Evolutionary conservation across 2,113 vertebrate species (phyloP), one percentile per base, ranked within the genome.

Genomic region (Pseudolaguvia tuberculata): DNA sequence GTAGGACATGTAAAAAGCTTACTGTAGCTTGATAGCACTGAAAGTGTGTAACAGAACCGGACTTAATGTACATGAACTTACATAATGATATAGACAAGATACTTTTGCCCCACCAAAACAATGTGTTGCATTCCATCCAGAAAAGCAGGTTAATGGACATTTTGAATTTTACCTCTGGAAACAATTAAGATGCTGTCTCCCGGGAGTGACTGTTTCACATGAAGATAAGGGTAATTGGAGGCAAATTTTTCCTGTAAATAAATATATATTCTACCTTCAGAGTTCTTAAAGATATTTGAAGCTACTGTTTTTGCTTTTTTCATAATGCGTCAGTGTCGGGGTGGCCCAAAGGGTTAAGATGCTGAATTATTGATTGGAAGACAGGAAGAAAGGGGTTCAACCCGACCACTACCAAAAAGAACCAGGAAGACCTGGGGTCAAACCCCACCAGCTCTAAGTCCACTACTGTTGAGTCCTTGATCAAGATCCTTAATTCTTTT

Each of bases 91-190:
- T 81, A 80, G 81, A 86, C 85, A 85, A 86, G 84, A 83, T 1
- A 75, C 83, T 79, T 87, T 84, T 79, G 78, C 80, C 63, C 59
- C 81, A 83, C 80, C 74, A 72, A 72, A 52, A 69, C 47, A 78
- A 79, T 80, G 79, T 5, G 1, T 51, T 35, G 79, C 7, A 1
- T 51, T 35, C 23, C 48, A 42, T 50, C 55, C 66, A 70, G 68
- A 78, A 1, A 7, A 29, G 12, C 42, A 75, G 53, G 81, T 81
- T 70, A 78, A 47, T 6, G 66, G 42, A 59, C 53, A 63, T 72
- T 25, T 55, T 59, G 50, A 65, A 47, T 20, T 17, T 25, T n/a
- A n/a, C n/a, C 59, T 55, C 59, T 61, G 61, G 61, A 23, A 23
- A 14, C 61, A 65, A 47, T 45, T 47, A 65, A 25, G 6, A 9